Evolutionary conservation across 2,888 invertebrate genomes (phyloP).

Genomic region (Drosophila glabriapex): DNA sequence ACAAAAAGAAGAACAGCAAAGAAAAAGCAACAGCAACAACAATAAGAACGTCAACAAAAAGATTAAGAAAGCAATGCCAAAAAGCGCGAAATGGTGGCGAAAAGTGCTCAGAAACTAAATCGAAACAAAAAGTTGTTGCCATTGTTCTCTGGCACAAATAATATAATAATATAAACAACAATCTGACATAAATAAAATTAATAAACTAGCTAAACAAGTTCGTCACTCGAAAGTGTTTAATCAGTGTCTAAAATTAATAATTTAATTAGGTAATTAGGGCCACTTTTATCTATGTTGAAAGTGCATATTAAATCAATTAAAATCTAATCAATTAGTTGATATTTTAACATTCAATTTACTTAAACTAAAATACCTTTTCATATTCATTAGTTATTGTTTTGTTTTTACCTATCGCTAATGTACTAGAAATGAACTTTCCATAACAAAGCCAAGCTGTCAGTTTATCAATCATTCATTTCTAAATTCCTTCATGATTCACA

Average conservation of each 20-base stretch:
- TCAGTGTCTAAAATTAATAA: not conserved
- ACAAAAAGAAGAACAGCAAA: conserved; percentile 19
- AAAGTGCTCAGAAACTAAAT: conserved; percentile 38
- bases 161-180: not conserved
- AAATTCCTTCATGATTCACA: conserved; percentile 15
- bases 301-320: not conserved
- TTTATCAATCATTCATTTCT: conserved; percentile 2
- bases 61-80: conserved; percentile 19
- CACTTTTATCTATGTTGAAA: not conserved
- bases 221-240: not conserved
- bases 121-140: conserved; percentile 9
- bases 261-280: not conserved
- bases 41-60: conserved; percentile 21
- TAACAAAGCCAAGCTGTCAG: conserved; percentile 2
- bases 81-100: conserved; percentile 36
- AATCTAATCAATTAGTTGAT: not conserved
- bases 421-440: not conserved
- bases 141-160: not conserved
- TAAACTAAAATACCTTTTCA: not conserved
- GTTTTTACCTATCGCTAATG: not conserved
- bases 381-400: not conserved
- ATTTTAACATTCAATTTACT: not conserved
- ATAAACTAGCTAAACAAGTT: not conserved
- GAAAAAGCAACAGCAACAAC: not conserved
- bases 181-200: not conserved